Evolutionary conservation across 2,797 vertebrate genomes (phyloP), one percentile per base, ranked within the genome.

Genomic region (Intellagama lesueurii): DNA sequence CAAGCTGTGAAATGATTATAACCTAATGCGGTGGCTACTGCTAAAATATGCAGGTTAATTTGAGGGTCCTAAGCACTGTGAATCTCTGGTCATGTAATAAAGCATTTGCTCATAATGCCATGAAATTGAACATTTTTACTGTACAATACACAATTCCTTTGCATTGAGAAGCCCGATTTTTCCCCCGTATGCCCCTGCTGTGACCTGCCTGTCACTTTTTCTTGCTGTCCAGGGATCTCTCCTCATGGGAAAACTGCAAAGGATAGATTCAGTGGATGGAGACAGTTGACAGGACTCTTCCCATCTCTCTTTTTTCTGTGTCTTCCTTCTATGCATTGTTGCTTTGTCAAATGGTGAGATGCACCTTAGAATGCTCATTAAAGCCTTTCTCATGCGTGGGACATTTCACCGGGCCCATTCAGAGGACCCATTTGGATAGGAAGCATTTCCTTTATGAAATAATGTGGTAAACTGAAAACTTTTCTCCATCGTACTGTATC

Each of bases 41-140:
- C 35, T 86, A 56, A 86, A 89, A 89, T 89, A 86, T 81, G 32
- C 78, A 73, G 68, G 49, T 81, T 81, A 87, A 81, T 89, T 81
- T 52, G 88, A 66, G 83, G 79, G 72, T 86, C 64, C 60, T 0
- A 16, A 69, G 26, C 68, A 82, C 44, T 44, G 7, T 82, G 64
- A 70, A 76, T 86, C 44, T 90, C 81, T 90, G 80, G 72, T 60
- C 79, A 77, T 70, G 44, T 82, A 86, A 86, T 86, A 86, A 90
- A 86, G n/a, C 84, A 90, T 86, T 86, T 90, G 89, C 49, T 90
- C 89, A 90, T 69, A 82, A 90, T 56, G 79, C 89, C 89, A 90
- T 90, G 85, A 90, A 90, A 90, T 82, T 90, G 79, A 76, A 82
- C n/a, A 35, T 83, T 90, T 81, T 77, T 69, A 77, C 44, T 70